phyloP scores from a whole-genome alignment of 2,113 vertebrate species.

The Platysternon megacephalum region DNA sequence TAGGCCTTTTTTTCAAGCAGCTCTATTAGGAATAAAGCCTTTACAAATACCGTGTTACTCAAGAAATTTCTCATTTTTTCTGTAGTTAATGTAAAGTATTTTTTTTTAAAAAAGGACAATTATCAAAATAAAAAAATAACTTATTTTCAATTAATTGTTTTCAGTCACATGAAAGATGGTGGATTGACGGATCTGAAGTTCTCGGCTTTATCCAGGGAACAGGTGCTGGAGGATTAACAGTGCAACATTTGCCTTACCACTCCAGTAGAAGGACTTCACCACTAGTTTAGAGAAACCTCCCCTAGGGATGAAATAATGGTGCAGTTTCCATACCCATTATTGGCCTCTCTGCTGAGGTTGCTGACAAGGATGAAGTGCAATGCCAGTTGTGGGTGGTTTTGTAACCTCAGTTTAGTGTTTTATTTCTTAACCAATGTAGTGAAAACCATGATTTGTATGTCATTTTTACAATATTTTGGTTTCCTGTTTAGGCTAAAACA shows the following conservation, averaged over 20 bases:
- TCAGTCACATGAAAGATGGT: background rate
- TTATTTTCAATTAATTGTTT: background rate
- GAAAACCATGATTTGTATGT: constrained; percentile 69
- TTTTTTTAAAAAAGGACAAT: background rate
- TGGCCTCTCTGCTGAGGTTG: background rate
- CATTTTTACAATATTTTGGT: constrained; percentile 71
- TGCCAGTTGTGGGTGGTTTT: background rate
- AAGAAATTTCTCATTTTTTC: background rate
- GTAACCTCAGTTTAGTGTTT: constrained; percentile 49
- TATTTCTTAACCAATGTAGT: constrained; percentile 41
- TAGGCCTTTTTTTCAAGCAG: background rate
- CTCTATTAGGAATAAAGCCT: background rate
- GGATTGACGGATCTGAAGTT: background rate
- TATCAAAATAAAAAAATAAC: background rate
- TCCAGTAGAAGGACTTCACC: background rate
- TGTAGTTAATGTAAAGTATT: background rate
- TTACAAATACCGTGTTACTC: background rate
- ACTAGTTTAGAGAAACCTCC: background rate
- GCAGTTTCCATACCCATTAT: background rate
- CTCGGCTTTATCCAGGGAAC: background rate
- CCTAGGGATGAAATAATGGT: background rate
- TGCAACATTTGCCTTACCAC: background rate
- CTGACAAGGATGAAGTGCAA: background rate
- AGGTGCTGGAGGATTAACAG: background rate
- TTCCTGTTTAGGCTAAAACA: constrained; percentile 61